Percentiles rank a stretch among this genome's conserved stretches.
Conservation (phyloP, 2,888 invertebrate genomes). For the Notocelia uddmanniana region DNA sequence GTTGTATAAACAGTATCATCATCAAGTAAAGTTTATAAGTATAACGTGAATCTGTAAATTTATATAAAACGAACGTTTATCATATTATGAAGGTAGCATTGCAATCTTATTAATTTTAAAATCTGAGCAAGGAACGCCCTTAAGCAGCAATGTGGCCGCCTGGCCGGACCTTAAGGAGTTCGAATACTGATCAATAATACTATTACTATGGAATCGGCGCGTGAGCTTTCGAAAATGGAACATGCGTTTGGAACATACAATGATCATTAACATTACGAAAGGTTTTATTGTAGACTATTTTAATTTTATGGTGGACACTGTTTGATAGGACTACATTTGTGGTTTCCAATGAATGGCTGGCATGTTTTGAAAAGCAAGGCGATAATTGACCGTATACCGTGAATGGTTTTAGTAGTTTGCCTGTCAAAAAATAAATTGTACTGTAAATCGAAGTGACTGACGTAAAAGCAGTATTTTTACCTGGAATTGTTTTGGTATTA, state of each 20-base stretch:
- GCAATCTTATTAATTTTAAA: no score
- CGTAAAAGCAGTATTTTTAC: not conserved
- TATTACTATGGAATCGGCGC: slow-evolving; percentile 52
- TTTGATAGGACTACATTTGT: slow-evolving; percentile 29
- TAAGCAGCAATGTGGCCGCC: no score
- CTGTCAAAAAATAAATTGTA: not conserved
- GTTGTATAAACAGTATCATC: slow-evolving; percentile 6
- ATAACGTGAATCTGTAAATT: no score
- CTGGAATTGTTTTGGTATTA: not conserved
- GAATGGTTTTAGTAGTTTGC: slow-evolving; percentile 1
- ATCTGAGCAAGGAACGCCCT: no score
- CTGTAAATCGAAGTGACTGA: not conserved
- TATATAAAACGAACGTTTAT: no score
- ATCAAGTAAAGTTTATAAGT: not conserved
- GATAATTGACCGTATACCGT: slow-evolving; percentile 33
- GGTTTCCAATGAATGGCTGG: slow-evolving; percentile 27
- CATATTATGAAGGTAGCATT: no score
- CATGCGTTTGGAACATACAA: slow-evolving; percentile 49
- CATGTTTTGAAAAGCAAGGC: slow-evolving; percentile 28
- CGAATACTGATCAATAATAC: slow-evolving; percentile 12
- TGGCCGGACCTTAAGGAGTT: no score
- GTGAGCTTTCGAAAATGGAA: slow-evolving; percentile 69
- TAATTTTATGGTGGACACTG: slow-evolving; percentile 33
- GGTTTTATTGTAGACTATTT: slow-evolving; percentile 38
- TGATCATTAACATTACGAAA: slow-evolving; percentile 39